Evolutionary conservation across 2,888 invertebrate genomes (phyloP).

Genomic region (Nemapogon koenigi): DNA sequence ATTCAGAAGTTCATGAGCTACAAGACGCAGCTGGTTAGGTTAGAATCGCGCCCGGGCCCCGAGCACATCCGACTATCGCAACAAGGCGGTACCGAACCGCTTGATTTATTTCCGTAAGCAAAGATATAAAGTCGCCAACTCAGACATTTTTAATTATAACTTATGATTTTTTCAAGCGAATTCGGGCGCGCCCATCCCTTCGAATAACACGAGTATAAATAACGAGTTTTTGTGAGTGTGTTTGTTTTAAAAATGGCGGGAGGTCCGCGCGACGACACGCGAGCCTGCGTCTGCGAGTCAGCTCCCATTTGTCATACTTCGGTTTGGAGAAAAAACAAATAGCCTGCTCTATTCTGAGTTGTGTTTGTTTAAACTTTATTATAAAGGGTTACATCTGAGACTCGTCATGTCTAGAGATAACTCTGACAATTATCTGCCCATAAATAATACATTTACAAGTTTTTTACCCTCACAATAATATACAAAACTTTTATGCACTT

Average conservation of each 20-base stretch:
- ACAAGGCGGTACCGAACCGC: not conserved
- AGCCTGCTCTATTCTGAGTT: constrained; percentile 51
- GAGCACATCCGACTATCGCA: too few relatives aligned
- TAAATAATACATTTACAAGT: too few relatives aligned
- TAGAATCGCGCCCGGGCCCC: too few relatives aligned
- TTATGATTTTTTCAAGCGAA: constrained; percentile 59
- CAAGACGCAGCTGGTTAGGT: too few relatives aligned
- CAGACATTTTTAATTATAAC: constrained; percentile 59
- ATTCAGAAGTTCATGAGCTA: too few relatives aligned
- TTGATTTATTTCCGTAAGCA: constrained; percentile 4
- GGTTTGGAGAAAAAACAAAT: constrained; percentile 55
- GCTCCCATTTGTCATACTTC: constrained; percentile 63
- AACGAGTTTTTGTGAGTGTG: constrained; percentile 60
- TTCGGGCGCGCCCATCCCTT: constrained; percentile 57
- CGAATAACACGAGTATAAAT: constrained; percentile 59
- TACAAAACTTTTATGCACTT: too few relatives aligned
- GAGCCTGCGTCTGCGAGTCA: constrained; percentile 35
- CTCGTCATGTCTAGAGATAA: too few relatives aligned
- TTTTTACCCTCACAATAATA: too few relatives aligned
- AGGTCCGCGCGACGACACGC: constrained; percentile 64
- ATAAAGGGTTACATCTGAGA: constrained; percentile 53
- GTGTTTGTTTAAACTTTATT: constrained; percentile 56
- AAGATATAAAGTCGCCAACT: constrained; percentile 16
- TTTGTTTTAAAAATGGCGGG: constrained; percentile 66
- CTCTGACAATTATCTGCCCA: too few relatives aligned